Base-by-base conservation (phyloP, 1,140 invertebrate genomes). In the Aleiodes sp. region DNA sequence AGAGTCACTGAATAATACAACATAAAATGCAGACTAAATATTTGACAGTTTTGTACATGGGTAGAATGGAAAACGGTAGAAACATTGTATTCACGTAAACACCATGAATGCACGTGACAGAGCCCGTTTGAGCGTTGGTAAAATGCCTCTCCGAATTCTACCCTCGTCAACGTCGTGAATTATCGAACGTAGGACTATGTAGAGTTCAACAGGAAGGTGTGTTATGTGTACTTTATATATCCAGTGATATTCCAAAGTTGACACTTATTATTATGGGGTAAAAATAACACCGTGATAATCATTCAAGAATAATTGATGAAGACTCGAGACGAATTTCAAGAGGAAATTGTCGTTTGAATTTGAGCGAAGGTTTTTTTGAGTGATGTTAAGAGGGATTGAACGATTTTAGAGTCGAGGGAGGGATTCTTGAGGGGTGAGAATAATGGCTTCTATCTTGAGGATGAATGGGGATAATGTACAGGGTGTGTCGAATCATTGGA, bases 91-190 rank as follows among this genome's bases (percentile, higher is more conserved):
- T 12, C 21, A 4, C 2, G 16, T 21, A 24, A 52, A 52, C 16
- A 24, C 14, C 26, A 21, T 24, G 7, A 10, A 52, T 52, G 26
- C 46, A 52, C 46, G 46, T 52, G 46, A 52, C 46, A 16, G 2
- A 16, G 41, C 21, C 19, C n/a, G 14, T 6, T 52, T 9, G 21
- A 52, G 16, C 4, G 16, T 24, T 24, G 3, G 46, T 12, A 24
- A 52, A 24, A 24, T n/a, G n/a, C n/a, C n/a, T n/a, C n/a, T n/a
- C n/a, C 46, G 46, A 21, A 52, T 8, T 6, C 46, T 16, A 52
- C 46, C 46, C 46, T 52, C 46, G 46, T 52, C 46, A 52, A 26
- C 46, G 21, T 12, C 7, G n/a, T 16, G 46, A 52, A 52, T 52
- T 52, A 52, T 52, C 46, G 46, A 52, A 24, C 26, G 46, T 12